Conservation (phyloP, 2,797 vertebrate genomes). For the Malurus splendens region DNA sequence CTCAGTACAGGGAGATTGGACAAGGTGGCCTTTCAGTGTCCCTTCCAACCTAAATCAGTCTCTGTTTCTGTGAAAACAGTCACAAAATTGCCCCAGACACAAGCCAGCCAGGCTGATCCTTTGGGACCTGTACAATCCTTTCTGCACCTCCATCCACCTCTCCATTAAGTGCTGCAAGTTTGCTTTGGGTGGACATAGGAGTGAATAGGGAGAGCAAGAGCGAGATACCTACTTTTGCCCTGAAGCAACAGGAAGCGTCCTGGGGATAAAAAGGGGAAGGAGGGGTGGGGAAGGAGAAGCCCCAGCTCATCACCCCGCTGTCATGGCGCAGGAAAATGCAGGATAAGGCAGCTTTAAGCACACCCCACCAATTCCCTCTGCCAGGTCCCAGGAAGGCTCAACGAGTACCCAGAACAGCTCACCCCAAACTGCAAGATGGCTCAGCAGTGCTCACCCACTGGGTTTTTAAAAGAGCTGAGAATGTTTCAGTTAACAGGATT, state of each 20-base stretch:
- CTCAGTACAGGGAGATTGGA: not conserved
- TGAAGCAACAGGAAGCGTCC: not conserved
- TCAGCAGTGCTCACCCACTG: not conserved
- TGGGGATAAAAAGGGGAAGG: not conserved
- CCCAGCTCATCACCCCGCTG: not conserved
- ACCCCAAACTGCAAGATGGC: not conserved
- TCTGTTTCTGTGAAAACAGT: not conserved
- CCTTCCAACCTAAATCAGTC: not conserved
- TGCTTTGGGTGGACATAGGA: not conserved
- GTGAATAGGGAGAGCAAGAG: not conserved
- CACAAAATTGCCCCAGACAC: not conserved
- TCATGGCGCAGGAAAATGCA: not conserved
- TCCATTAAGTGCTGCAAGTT: not conserved
- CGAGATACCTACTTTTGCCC: not conserved
- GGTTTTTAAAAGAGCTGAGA: not conserved
- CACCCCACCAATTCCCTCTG: not conserved
- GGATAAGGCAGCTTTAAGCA: not conserved
- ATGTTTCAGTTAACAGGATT: not conserved
- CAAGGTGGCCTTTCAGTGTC: not conserved
- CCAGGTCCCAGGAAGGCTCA: not conserved
- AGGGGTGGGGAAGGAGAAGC: not conserved
- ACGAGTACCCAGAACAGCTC: not conserved
- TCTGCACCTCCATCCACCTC: not conserved
- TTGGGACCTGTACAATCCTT: accelerated
- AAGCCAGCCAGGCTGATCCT: not conserved